Percentiles rank a stretch among this genome's conserved stretches.
Evolutionary conservation across 1,140 invertebrate genomes (phyloP).

Genomic region (Drosophila aff.): DNA sequence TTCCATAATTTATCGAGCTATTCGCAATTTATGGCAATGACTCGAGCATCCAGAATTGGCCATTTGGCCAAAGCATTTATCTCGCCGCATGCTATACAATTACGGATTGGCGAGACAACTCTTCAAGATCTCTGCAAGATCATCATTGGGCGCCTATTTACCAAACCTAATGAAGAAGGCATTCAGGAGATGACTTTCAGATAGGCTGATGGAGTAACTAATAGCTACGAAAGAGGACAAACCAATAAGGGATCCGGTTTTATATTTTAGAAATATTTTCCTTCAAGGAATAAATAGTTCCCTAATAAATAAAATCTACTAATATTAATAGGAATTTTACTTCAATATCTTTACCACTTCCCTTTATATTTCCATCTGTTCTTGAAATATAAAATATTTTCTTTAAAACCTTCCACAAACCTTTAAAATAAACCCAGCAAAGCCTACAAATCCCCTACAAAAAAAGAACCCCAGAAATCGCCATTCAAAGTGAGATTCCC

Average conservation of each 20-base stretch:
- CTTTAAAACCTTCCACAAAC: background rate
- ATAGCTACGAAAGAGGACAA: background rate
- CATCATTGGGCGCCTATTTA: slow-evolving; percentile 23
- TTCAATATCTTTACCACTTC: too few relatives aligned
- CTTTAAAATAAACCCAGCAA: background rate
- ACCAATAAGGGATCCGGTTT: background rate
- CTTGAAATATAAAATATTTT: too few relatives aligned
- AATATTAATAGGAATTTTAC: background rate
- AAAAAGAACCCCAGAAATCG: background rate
- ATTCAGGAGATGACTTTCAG: slow-evolving; percentile 31
- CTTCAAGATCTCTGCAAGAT: slow-evolving; percentile 20
- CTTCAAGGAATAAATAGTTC: background rate
- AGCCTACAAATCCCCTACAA: background rate
- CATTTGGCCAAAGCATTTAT: slow-evolving; percentile 50
- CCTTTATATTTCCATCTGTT: too few relatives aligned
- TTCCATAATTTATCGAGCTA: slow-evolving; percentile 56
- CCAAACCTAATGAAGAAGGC: slow-evolving; percentile 11
- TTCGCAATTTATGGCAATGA: slow-evolving; percentile 74
- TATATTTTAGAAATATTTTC: background rate
- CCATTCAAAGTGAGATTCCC: slow-evolving; percentile 1
- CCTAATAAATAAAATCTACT: background rate
- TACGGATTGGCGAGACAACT: slow-evolving; percentile 13
- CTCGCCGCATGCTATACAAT: slow-evolving; percentile 47
- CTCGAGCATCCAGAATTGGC: slow-evolving; percentile 57
- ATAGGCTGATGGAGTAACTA: slow-evolving; percentile 8